phyloP scores from a whole-genome alignment of 2,888 invertebrate species.

The Tromatobia lineatoria region DNA sequence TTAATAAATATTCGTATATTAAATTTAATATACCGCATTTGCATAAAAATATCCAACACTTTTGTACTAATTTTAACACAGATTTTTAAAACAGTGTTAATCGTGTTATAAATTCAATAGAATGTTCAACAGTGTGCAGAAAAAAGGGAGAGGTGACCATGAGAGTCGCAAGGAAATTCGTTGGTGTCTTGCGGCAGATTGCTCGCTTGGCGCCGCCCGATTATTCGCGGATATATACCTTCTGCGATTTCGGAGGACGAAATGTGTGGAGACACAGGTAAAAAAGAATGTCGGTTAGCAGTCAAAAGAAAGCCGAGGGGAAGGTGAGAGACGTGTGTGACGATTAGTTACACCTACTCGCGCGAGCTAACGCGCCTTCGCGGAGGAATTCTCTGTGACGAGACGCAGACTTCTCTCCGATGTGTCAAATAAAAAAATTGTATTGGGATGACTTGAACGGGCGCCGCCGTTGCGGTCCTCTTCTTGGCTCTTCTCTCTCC shows the following conservation, averaged over 20 bases:
- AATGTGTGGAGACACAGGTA: constrained; percentile 15
- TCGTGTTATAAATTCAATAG: too few species aligned
- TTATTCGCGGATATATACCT: constrained; percentile 62
- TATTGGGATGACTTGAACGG: constrained; percentile 36
- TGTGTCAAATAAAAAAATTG: constrained; percentile 63
- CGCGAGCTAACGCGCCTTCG: constrained; percentile 27
- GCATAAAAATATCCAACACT: too few species aligned
- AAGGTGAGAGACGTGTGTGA: constrained; percentile 17
- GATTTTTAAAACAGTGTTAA: too few species aligned
- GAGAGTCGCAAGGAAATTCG: constrained; percentile 39
- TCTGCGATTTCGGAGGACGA: constrained; percentile 19
- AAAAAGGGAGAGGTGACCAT: background rate
- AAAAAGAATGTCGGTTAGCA: constrained; percentile 73
- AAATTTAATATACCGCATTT: too few species aligned
- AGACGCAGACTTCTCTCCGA: constrained; percentile 32
- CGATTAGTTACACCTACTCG: constrained; percentile 73
- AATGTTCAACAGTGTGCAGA: too few species aligned
- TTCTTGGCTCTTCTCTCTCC: too few species aligned
- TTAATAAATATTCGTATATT: too few species aligned
- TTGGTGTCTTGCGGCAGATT: background rate
- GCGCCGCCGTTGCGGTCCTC: constrained; percentile 10
- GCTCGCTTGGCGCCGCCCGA: constrained; percentile 58
- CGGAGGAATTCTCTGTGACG: constrained; percentile 31
- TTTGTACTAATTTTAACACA: too few species aligned
- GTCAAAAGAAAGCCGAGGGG: constrained; percentile 64